A percentile compares a stretch with the other conserved stretches of the same genome.
phyloP scores from a whole-genome alignment of 2,888 invertebrate genomes.

The Adelognathus sp. region DNA sequence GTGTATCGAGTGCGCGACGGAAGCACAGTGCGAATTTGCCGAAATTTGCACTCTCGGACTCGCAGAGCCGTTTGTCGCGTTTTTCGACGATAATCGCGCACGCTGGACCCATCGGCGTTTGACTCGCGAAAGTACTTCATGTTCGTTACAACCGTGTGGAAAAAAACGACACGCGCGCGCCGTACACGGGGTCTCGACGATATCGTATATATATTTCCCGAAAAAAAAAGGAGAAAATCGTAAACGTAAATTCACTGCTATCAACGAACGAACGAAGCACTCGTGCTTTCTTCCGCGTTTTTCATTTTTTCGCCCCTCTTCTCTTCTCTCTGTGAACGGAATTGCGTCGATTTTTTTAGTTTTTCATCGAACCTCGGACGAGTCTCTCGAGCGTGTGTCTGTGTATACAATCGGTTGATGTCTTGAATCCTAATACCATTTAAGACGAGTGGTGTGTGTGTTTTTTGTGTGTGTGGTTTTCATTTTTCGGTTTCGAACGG shows the following conservation, averaged over 20 bases:
- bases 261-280: background rate
- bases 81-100: too few species aligned
- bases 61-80: too few species aligned
- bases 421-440: slow-evolving; percentile 35
- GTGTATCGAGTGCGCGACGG: background rate
- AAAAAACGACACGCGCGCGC: too few species aligned
- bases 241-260: background rate
- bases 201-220: background rate
- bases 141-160: background rate
- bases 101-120: too few species aligned
- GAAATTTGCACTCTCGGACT: too few species aligned
- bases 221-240: background rate
- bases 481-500: slow-evolving; percentile 8
- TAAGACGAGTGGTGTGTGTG: slow-evolving; percentile 14
- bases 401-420: background rate
- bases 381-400: background rate
- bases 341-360: background rate
- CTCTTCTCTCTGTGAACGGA: slow-evolving; percentile 2
- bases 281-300: slow-evolving; percentile 3
- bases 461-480: background rate
- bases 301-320: background rate
- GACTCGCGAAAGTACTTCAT: background rate
- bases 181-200: background rate
- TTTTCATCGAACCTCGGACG: background rate
- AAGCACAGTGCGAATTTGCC: slow-evolving; percentile 7